Evolutionary conservation across 2,797 vertebrate species (phyloP), one percentile per base, ranked within the genome.

Genomic region (Brachyrhaphis roseni): DNA sequence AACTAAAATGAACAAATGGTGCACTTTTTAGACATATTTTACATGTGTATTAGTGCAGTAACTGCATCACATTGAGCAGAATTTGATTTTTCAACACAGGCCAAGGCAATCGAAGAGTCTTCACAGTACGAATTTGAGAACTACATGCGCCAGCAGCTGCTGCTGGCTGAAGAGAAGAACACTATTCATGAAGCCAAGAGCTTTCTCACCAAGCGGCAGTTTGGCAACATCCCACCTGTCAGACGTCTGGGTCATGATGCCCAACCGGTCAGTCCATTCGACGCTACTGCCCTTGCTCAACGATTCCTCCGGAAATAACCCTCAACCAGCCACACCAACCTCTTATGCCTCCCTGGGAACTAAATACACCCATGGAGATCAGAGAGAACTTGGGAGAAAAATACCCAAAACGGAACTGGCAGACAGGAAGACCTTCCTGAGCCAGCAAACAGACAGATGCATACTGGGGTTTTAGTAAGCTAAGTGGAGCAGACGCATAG

Each of bases 121-220:
- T 99, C 98, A 0, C 98, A 99, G 94, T 99, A 99, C 0, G 98
- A 99, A 91, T 99, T 99, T 26, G 98, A 99, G 95, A 98, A 97
- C 96, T 99, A 99, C 96, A 99, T 99, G 98, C 96, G 98, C 74
- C 98, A 99, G 95, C 98, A 99, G 95, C 96, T 99, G 88, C 93
- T 99, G 90, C 91, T 99, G 94, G 98, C 98, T 0, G 98, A 99
- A 93, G 98, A 99, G 94, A 99, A 99, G 93, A 98, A 98, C 96
- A 97, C 97, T 86, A 95, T 97, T 68, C 98, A 98, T 0, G 98
- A 99, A 93, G 97, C 97, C 91, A 98, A 98, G 93, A 96, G 96
- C 94, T 98, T 98, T 94, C 96, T 96, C 10, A 96, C 96, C 87
- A 98, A 98, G 95, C 95, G 98, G 74, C 98, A 98, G 91, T 97